Base-by-base conservation (phyloP, 2,113 vertebrate species). In the Brachyistius frenatus region DNA sequence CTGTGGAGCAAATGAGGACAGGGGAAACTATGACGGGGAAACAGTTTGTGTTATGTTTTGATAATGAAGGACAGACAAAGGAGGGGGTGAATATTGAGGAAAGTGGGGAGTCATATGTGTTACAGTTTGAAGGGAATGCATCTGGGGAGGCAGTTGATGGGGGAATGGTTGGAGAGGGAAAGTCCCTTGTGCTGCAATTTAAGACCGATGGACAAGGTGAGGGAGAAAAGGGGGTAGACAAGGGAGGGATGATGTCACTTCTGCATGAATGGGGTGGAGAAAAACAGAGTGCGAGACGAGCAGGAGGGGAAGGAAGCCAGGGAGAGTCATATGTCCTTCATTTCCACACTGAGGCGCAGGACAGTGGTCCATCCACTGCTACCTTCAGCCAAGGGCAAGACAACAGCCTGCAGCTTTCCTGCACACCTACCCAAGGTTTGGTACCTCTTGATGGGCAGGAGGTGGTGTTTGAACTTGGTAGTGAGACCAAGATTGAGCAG, bases 11-110 rank as follows among this genome's bases (percentile, higher is more conserved):
- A 63, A 81, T 83, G 4, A 87, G 83, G 37, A 64, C 84, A 30
- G 71, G 50, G 16, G 85, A 88, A 35, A 41, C 66, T 7, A 65
- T 90, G 65, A 33, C 87, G 8, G 88, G 88, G 69, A 91, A 95
- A 72, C 91, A 87, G 67, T 94, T 94, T 80, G 93, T 95, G n/a
- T 83, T 95, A 2, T 95, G 94, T 60, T 94, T 95, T 64, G 84
- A 95, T 64, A 92, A 94, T 68, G 73, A 91, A 65, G 76, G 58
- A 66, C 70, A 14, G 49, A 66, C 78, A 8, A 93, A 90, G 55
- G 89, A 86, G 13, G 90, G 66, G 11, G 71, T 89, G 70, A 86
- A 70, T 39, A 79, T 88, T 0, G 89, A 82, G 10, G 86, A 79
- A 50, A 75, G 66, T 2, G 90, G 90, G 41, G 84, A 86, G 49